Percentiles rank a stretch among this genome's conserved stretches.
Conservation (phyloP, 2,888 invertebrate genomes). For the Erynnis tages region DNA sequence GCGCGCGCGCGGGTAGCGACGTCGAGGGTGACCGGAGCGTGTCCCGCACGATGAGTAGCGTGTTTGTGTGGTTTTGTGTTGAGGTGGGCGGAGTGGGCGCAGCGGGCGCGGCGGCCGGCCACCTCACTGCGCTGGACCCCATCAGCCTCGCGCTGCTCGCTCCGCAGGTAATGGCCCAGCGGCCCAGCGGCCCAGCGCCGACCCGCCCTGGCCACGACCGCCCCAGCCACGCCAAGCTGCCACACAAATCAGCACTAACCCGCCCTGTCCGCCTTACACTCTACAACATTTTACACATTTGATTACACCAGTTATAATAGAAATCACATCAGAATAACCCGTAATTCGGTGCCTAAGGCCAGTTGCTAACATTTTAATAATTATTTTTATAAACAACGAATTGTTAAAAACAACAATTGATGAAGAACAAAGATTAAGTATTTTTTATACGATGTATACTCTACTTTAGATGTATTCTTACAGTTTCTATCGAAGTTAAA, state of each 20-base stretch:
- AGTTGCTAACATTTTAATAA: too few relatives aligned
- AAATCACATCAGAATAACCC: too few relatives aligned
- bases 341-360: too few relatives aligned
- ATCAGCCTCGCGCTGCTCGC: conserved; percentile 80
- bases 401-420: too few relatives aligned
- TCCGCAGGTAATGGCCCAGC: conserved; percentile 81
- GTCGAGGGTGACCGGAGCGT: conserved; percentile 49
- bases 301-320: background rate
- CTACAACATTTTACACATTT: conserved; percentile 25
- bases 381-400: too few relatives aligned
- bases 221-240: too few relatives aligned
- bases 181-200: conserved; percentile 31
- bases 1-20: conserved; percentile 55
- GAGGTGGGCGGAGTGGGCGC: conserved; percentile 83
- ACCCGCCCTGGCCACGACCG: conserved; percentile 50
- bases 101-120: conserved; percentile 78
- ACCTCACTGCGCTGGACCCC: conserved; percentile 81
- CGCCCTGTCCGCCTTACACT: background rate
- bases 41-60: conserved; percentile 77
- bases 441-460: too few relatives aligned
- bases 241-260: conserved; percentile 24
- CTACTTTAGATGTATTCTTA: too few relatives aligned
- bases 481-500: too few relatives aligned
- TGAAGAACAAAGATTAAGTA: too few relatives aligned
- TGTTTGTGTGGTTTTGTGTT: conserved; percentile 81